Base-by-base conservation (phyloP, 2,113 vertebrate genomes). In the Phycodurus eques region DNA sequence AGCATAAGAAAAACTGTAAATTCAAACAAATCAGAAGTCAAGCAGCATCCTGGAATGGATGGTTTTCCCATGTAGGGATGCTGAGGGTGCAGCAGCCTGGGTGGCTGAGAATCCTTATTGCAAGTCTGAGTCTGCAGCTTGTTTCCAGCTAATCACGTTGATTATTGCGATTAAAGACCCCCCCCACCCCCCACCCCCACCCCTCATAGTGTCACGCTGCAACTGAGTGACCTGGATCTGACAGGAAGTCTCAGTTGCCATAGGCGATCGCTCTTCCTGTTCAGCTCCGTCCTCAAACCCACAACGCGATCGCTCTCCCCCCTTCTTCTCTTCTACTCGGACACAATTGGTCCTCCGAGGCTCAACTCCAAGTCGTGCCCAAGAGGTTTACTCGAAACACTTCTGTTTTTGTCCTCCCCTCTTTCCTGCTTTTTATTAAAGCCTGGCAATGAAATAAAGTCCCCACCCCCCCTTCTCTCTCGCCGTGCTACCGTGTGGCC, bases 131-230 rank as follows among this genome's bases (percentile, higher is more conserved):
- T 91, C 91, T 91, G 91, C 78, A 74, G 70, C 81, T 78, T 67
- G 84, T 82, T 59, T 81, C 77, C 61, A 20, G 84, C 84, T 93
- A 93, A 94, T 93, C 92, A 93, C 72, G 85, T 82, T 93, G 92
- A 94, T 93, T 92, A 88, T 92, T 90, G 82, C 88, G 89, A 94
- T 94, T 93, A 93, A 83, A 86, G 87, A 76, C 84, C 88, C 84
- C 87, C 85, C 81, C 91, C 92, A 85, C 82, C 75, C 67, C 87
- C 84, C 73, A 85, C 92, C 86, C 82, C 75, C 67, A 86, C 84
- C 73, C 87, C 82, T 70, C 11, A 13, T 71, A 69, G 81, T 88
- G 85, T 87, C 85, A 83, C 63, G 83, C 85, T 81, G 85, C 82
- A 87, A 84, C 87, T 88, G 84, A 82, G 86, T 88, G 88, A 88